Percentiles rank a stretch among this genome's conserved stretches.
Conservation (phyloP, 2,113 vertebrate genomes). For the Psilopsiagon aurifrons region DNA sequence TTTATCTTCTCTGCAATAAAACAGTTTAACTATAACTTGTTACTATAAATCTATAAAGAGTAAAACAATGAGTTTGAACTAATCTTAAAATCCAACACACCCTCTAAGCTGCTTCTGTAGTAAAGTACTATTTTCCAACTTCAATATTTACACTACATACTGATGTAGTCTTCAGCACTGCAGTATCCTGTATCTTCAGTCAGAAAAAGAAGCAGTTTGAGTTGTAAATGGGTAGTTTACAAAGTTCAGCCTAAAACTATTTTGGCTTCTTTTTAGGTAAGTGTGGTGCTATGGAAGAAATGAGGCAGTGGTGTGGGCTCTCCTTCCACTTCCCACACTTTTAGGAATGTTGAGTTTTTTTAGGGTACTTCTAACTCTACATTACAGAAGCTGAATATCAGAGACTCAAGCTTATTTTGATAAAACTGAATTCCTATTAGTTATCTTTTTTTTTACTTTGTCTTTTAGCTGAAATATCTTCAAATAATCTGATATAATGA, state of each 20-base stretch:
- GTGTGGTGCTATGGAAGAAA: background rate
- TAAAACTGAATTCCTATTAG: background rate
- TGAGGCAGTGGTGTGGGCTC: background rate
- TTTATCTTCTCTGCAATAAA: slow-evolving; percentile 31
- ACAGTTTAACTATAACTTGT: slow-evolving; percentile 31
- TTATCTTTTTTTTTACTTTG: background rate
- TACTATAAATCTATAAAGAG: slow-evolving; percentile 16
- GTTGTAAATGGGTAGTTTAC: background rate
- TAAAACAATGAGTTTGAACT: background rate
- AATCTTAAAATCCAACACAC: background rate
- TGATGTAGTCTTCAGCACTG: background rate
- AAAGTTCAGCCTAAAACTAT: background rate
- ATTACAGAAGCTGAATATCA: background rate
- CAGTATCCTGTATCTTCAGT: background rate
- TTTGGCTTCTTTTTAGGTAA: background rate
- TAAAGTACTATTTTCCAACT: background rate
- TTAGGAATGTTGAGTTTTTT: background rate
- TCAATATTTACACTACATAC: background rate
- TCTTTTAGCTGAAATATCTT: background rate
- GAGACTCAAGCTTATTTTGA: background rate
- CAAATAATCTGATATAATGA: background rate
- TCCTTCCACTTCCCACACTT: background rate
- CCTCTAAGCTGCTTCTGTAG: background rate
- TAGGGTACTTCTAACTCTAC: background rate
- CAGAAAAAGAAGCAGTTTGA: background rate